Evolutionary conservation across 2,888 invertebrate genomes (phyloP), one percentile per base, ranked within the genome.

Genomic region (Nephrocerus scutellatus): DNA sequence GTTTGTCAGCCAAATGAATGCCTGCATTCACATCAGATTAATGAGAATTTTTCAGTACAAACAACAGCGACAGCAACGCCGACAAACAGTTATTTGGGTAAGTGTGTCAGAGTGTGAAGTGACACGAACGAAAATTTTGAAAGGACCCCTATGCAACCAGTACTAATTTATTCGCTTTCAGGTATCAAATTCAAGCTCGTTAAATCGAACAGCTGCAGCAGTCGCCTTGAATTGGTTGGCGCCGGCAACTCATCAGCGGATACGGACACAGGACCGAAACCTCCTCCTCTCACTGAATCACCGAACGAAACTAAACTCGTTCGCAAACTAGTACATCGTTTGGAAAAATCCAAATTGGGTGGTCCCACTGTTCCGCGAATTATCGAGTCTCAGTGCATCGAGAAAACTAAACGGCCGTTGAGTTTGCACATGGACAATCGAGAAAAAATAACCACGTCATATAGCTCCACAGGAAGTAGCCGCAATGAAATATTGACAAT

Each of bases 201-300:
- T 2, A 88, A 88, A 69, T 88, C 87, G 20, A 88, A 88, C 58
- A 87, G 87, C 50, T 88, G 87, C 61, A 86, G 84, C 57, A 87
- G 86, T 60, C 75, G 88, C 20, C 68, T 88, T 34, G 87, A 88
- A 59, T 65, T 88, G 36, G 80, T 85, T 1, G 87, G 86, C 5
- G 76, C 83, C 14, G 50, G 43, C 13, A 41, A 38, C 7, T 24
- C 25, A 15, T 15, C 13, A 13, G 16, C n/a, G n/a, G n/a, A n/a
- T n/a, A n/a, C n/a, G n/a, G n/a, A n/a, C n/a, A n/a, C n/a, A n/a
- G n/a, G n/a, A n/a, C n/a, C n/a, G n/a, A n/a, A n/a, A n/a, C n/a
- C n/a, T n/a, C n/a, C n/a, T n/a, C n/a, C n/a, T n/a, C n/a, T n/a
- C n/a, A n/a, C n/a, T n/a, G 51, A 50, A 16, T 46, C 43, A 21